Evolutionary conservation across 1,140 invertebrate species (phyloP), one percentile per base, ranked within the genome.

Genomic region (Adelges cooleyi): DNA sequence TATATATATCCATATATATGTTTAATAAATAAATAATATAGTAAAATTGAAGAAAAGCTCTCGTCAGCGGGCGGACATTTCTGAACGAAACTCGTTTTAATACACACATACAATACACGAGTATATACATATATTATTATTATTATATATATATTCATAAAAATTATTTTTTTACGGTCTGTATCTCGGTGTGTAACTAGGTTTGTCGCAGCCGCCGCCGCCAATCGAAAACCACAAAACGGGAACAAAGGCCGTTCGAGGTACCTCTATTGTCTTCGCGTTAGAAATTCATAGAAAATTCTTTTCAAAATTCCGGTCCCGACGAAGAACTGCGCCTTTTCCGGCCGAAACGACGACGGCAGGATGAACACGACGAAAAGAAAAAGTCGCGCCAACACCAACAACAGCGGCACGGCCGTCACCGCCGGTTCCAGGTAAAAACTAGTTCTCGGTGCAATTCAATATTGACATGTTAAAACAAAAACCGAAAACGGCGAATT

Each of bases 271-370:
- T 11, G 56, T 29, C 29, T n/a, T 22, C 36, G 52, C 23, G 40
- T 40, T 51, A 22, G 20, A 65, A 65, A 50, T 44, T 33, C 11
- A 33, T 33, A 33, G n/a, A n/a, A n/a, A 33, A 33, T 33, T 33
- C 11, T 53, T 22, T 65, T 74, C 78, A 80, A 80, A 80, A 80
- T 80, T 80, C 78, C 78, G 77, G 78, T 79, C 78, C 77, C 78
- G 72, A 79, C 78, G 74, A 76, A 75, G 75, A 76, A 79, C 73
- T 72, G 77, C 73, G 77, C 76, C 74, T 76, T 76, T 73, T 73
- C 77, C 74, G 78, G 78, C 75, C 78, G 74, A 73, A 75, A 74
- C 73, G 65, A 66, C 49, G 65, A 66, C 49, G 72, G 73, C 71
- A 73, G 69, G 68, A 71, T 70, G 71, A 78, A 72, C 70, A 79